A percentile compares a stretch with the other conserved stretches of the same genome.
These are phyloP conservation scores for Pinctada fucata DNA, from an alignment of 2,888 invertebrate genomes.

Conservation along the genomic window DNA sequence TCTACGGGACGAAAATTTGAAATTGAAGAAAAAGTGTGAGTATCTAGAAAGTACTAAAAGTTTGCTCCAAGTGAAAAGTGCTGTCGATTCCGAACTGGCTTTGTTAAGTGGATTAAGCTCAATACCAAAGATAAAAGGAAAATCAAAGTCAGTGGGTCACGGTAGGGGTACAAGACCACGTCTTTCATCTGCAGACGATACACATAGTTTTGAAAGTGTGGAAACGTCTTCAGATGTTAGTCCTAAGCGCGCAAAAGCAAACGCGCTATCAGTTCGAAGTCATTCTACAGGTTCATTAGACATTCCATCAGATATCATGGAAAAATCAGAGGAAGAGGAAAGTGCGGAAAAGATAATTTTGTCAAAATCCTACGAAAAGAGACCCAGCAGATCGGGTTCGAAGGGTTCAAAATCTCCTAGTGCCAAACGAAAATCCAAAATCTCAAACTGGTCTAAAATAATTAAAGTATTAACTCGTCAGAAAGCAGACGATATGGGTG, in stretches of 20 bases:
- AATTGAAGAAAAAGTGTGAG: constrained; percentile 83
- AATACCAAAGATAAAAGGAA: constrained; percentile 41
- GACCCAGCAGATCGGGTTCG: constrained; percentile 37
- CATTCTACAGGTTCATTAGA: constrained; percentile 71
- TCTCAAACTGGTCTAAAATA: constrained; percentile 92
- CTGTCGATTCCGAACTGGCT: constrained; percentile 52
- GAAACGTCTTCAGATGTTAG: constrained; percentile 63
- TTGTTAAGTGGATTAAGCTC: constrained; percentile 49
- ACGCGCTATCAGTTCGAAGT: constrained; percentile 62
- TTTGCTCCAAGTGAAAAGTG: constrained; percentile 70
- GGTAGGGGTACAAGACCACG: constrained; percentile 48
- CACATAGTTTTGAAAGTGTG: constrained; percentile 55
- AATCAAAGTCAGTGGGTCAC: constrained; percentile 18
- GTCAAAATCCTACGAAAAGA: constrained; percentile 46
- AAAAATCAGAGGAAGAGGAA: constrained; percentile 60
- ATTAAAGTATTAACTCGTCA: constrained; percentile 86
- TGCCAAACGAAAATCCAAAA: constrained; percentile 72
- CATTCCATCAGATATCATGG: constrained; percentile 65
- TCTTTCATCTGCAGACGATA: constrained; percentile 64
- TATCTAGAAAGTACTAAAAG: constrained; percentile 86
- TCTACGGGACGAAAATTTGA: constrained; percentile 85
- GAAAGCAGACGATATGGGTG: constrained; percentile 64
- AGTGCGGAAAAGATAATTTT: constrained; percentile 38
- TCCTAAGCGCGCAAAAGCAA: constrained; percentile 57
- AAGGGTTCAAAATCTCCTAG: constrained; percentile 59